Evolutionary conservation across 2,113 vertebrate genomes (phyloP).

Genomic region (Phaethornis superciliosus): DNA sequence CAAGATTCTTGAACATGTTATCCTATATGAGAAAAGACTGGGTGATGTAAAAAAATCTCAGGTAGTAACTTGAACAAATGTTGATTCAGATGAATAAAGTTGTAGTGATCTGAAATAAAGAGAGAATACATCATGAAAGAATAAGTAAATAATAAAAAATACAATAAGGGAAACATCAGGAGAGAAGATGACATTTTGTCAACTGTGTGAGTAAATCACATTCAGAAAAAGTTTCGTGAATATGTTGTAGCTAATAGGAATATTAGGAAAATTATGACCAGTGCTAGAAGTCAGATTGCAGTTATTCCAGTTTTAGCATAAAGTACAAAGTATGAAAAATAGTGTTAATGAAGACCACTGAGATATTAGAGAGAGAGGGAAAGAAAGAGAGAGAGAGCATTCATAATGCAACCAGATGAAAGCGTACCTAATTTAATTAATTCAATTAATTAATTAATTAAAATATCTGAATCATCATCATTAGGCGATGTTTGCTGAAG

Average conservation of each 20-base stretch:
- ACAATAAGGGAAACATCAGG: not conserved
- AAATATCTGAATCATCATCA: not conserved
- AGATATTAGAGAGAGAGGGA: not conserved
- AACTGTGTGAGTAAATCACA: not conserved
- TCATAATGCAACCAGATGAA: not conserved
- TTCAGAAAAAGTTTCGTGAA: not conserved
- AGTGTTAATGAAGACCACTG: not conserved
- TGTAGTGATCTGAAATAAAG: not conserved
- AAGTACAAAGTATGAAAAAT: not conserved
- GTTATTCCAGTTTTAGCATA: not conserved
- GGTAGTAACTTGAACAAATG: not conserved
- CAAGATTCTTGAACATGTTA: not conserved
- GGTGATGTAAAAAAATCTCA: not conserved
- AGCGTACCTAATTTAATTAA: not conserved
- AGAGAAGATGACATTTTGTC: not conserved
- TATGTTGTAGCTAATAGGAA: not conserved
- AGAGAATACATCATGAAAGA: not conserved
- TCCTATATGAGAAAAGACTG: not conserved
- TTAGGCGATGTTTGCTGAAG: not conserved
- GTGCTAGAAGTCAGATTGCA: not conserved
- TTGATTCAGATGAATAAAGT: not conserved
- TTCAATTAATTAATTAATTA: not conserved
- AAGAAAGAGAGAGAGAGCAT: not conserved
- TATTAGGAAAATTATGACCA: not conserved
- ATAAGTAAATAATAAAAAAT: not conserved